phyloP scores from a whole-genome alignment of 2,797 vertebrate species.

The Periophthalmus magnuspinnatus region DNA sequence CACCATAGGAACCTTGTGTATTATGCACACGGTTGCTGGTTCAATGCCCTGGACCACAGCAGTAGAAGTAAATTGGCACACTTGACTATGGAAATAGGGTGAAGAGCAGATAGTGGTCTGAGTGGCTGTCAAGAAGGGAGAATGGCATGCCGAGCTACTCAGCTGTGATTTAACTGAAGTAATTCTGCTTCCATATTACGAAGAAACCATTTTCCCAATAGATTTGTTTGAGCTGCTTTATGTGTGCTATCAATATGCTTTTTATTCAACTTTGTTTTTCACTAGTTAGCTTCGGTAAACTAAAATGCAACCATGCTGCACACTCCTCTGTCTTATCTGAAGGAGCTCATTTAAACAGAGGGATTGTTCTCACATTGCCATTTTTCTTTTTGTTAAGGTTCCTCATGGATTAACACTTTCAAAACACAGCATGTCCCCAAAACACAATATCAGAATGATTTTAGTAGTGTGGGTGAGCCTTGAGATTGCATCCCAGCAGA shows the following conservation, averaged over 20 bases:
- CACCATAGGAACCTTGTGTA: too few relatives aligned
- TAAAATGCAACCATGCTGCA: conserved; percentile 21
- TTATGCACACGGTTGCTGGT: too few relatives aligned
- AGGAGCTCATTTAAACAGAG: conserved; percentile 37
- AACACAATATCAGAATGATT: conserved; percentile 50
- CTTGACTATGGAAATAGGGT: too few relatives aligned
- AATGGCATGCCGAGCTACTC: too few relatives aligned
- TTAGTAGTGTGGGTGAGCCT: conserved; percentile 46
- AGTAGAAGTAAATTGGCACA: too few relatives aligned
- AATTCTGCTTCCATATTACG: not conserved
- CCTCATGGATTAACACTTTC: conserved; percentile 43
- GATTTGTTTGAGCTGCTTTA: not conserved
- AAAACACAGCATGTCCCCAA: conserved; percentile 37
- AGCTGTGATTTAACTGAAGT: not conserved
- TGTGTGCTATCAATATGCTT: conserved; percentile 30
- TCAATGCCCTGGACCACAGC: too few relatives aligned
- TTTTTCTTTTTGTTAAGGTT: conserved; percentile 26
- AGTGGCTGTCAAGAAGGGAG: too few relatives aligned
- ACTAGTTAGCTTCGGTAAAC: conserved; percentile 27
- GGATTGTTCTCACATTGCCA: conserved; percentile 34
- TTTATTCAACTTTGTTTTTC: not conserved
- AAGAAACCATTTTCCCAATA: not conserved
- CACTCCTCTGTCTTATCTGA: conserved; percentile 18
- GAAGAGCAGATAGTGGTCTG: too few relatives aligned
- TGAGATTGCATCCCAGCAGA: conserved; percentile 56